Evolutionary conservation across 1,140 invertebrate genomes (phyloP).

Genomic region (Drosophila saltans): DNA sequence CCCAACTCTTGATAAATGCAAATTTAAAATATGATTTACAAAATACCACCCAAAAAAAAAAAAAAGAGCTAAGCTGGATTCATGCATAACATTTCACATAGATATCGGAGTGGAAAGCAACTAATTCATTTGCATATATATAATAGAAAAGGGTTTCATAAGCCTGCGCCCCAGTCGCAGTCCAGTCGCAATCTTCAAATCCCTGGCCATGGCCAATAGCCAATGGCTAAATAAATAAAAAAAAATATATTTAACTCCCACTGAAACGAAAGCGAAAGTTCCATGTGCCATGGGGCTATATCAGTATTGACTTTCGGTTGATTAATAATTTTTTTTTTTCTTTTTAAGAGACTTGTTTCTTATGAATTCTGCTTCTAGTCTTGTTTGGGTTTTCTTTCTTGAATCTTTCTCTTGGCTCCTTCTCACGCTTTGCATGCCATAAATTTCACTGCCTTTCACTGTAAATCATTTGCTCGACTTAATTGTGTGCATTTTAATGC

Average conservation of each 20-base stretch:
- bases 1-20: constrained; percentile 41
- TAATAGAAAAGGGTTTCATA: constrained; percentile 66
- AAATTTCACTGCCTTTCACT: constrained; percentile 79
- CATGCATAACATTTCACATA: constrained; percentile 55
- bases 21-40: constrained; percentile 72
- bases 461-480: constrained; percentile 72
- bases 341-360: neutral
- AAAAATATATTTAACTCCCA: neutral
- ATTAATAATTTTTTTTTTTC: neutral
- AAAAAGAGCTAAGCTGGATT: constrained; percentile 21
- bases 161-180: constrained; percentile 28
- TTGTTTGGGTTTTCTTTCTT: constrained; percentile 28
- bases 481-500: constrained; percentile 76
- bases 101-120: constrained; percentile 60
- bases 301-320: too few species aligned
- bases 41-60: constrained; percentile 29
- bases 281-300: neutral
- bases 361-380: neutral
- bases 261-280: constrained; percentile 59
- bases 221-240: constrained; percentile 10
- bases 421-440: constrained; percentile 75
- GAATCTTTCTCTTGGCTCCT: constrained; percentile 4
- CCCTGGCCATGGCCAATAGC: constrained; percentile 5
- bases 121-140: constrained; percentile 56
- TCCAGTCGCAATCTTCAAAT: neutral